Percentiles rank a stretch among this genome's conserved stretches.
Evolutionary conservation across 2,797 vertebrate genomes (phyloP).

Genomic region (Darevskia mixta): DNA sequence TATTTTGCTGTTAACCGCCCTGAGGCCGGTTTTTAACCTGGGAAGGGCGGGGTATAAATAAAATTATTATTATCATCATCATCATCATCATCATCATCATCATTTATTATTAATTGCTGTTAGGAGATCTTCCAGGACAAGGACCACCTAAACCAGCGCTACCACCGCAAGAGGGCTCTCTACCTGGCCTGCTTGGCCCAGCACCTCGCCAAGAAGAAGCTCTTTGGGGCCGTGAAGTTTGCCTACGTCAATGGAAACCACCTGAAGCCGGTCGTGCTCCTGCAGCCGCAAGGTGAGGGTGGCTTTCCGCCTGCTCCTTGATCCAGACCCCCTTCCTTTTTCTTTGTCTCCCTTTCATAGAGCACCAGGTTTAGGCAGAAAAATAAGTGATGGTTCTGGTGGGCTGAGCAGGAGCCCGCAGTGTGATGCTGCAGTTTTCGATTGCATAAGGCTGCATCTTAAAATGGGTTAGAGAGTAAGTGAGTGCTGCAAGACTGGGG

Average conservation of each 20-base stretch:
- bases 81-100: no score
- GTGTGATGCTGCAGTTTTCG: background rate
- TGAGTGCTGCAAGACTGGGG: no score
- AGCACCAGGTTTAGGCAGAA: background rate
- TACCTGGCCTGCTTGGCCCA: slow-evolving; percentile 91
- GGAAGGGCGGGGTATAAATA: no score
- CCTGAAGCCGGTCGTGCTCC: slow-evolving; percentile 87
- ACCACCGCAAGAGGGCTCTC: slow-evolving; percentile 92
- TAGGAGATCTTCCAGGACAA: slow-evolving; percentile 86
- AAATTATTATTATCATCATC: no score
- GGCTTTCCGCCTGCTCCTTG: no score
- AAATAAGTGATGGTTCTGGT: no score
- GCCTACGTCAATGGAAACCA: slow-evolving; percentile 92
- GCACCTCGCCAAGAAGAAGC: slow-evolving; percentile 81
- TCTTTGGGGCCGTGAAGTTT: slow-evolving; percentile 87
- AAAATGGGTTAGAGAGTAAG: no score
- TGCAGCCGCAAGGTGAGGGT: slow-evolving; percentile 85
- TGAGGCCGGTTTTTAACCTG: no score
- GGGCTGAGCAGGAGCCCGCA: background rate
- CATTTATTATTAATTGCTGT: no score
- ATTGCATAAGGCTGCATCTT: background rate
- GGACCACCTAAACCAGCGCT: slow-evolving; percentile 93
- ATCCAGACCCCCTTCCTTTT: background rate
- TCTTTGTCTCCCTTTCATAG: no score
- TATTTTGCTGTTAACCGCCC: no score